Evolutionary conservation across 2,888 invertebrate species (phyloP).

Genomic region (Hoplodrina ambigua): DNA sequence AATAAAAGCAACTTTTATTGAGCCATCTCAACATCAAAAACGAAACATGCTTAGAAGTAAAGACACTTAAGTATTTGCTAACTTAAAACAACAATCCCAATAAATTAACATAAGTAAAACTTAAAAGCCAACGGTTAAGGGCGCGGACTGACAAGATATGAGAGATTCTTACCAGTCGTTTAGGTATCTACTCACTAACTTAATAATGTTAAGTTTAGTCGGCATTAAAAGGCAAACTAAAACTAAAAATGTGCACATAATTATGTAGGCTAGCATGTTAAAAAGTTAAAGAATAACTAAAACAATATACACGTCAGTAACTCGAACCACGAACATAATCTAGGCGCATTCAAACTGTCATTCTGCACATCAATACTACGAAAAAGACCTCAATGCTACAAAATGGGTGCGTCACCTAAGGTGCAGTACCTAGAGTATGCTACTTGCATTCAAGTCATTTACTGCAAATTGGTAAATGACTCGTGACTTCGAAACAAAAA

Average conservation of each 20-base stretch:
- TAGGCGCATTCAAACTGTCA: background rate
- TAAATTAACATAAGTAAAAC: background rate
- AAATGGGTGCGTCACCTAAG: too few species aligned
- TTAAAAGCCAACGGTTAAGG: background rate
- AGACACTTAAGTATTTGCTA: background rate
- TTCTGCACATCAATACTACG: background rate
- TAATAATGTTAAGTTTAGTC: background rate
- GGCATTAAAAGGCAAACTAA: background rate
- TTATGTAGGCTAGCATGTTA: background rate
- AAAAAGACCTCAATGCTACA: background rate
- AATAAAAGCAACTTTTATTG: background rate
- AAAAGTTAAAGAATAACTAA: background rate
- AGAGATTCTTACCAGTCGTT: background rate
- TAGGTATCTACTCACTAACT: background rate
- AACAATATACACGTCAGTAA: background rate
- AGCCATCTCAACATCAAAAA: background rate
- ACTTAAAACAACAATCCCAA: background rate
- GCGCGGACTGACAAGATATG: background rate
- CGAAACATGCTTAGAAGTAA: background rate
- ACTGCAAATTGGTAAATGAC: too few species aligned
- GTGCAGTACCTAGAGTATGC: too few species aligned
- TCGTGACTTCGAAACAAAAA: constrained; percentile 9
- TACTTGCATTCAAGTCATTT: background rate
- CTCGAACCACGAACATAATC: background rate
- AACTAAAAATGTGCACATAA: background rate